phyloP scores from a whole-genome alignment of 2,113 vertebrate species.

The Aegithalos caudatus region DNA sequence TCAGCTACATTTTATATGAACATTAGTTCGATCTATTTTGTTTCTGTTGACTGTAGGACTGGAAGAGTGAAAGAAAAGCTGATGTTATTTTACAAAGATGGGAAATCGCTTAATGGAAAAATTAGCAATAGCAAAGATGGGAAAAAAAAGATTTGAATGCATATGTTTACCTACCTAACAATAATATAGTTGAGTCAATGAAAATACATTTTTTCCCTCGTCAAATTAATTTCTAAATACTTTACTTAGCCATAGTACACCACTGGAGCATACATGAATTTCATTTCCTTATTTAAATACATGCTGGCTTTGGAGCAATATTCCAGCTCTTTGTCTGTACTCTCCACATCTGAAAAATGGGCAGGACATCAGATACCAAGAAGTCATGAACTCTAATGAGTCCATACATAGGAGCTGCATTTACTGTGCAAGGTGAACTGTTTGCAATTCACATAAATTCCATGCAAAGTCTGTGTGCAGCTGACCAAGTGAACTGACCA shows the following conservation, averaged over 20 bases:
- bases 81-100: background rate
- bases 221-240: background rate
- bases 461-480: background rate
- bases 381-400: background rate
- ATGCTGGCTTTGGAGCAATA: background rate
- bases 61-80: background rate
- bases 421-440: background rate
- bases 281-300: background rate
- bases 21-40: background rate
- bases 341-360: background rate
- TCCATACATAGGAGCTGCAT: background rate
- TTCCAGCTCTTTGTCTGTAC: background rate
- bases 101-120: background rate
- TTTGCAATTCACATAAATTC: background rate
- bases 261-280: background rate
- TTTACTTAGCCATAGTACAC: background rate
- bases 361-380: background rate
- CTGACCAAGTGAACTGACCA: background rate
- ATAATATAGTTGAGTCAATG: background rate
- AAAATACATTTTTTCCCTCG: background rate
- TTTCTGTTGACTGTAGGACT: background rate
- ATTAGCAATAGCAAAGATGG: background rate
- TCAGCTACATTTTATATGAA: background rate
- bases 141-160: background rate
- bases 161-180: rapidly evolving